A percentile compares a stretch with the other conserved stretches of the same genome.
phyloP scores from a whole-genome alignment of 23 tunicate species.

The Corella eumyota region DNA sequence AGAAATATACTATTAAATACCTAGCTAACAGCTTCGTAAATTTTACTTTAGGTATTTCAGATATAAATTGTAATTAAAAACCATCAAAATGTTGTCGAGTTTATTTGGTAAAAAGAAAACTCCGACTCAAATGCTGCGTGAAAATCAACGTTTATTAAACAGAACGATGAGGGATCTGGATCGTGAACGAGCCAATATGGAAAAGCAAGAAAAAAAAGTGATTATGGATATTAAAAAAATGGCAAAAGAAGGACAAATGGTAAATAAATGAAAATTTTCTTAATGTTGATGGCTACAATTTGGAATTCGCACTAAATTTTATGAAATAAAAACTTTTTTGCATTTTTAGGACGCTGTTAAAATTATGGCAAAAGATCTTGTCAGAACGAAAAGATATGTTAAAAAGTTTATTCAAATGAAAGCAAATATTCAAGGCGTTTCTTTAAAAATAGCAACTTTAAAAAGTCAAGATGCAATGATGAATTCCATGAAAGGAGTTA shows the following conservation, averaged over 20 bases:
- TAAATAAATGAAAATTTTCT: constrained; percentile 7
- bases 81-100: constrained; percentile 88
- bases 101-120: constrained; percentile 98
- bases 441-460: constrained; percentile 67
- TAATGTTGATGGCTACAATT: not conserved
- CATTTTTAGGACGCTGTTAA: constrained; percentile 84
- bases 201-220: constrained; percentile 90
- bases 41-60: too few species aligned
- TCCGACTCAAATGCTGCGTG: constrained; percentile 86
- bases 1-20: too few species aligned
- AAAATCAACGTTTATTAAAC: constrained; percentile 71
- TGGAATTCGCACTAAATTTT: not conserved
- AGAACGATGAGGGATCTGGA: constrained; percentile 90
- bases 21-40: too few species aligned
- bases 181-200: constrained; percentile 85
- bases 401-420: constrained; percentile 97
- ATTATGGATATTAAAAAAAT: constrained; percentile 90
- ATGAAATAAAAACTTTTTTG: not conserved
- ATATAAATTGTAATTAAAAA: too few species aligned
- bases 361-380: constrained; percentile 98
- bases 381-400: constrained; percentile 70
- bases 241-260: constrained; percentile 99
- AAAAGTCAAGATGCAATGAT: constrained; percentile 98
- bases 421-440: constrained; percentile 95
- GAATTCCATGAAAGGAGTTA: constrained; percentile 99